These are phyloP conservation scores for Brachyopa scutellaris DNA, from an alignment of 2,888 invertebrate species.

Conservation along the genomic window DNA sequence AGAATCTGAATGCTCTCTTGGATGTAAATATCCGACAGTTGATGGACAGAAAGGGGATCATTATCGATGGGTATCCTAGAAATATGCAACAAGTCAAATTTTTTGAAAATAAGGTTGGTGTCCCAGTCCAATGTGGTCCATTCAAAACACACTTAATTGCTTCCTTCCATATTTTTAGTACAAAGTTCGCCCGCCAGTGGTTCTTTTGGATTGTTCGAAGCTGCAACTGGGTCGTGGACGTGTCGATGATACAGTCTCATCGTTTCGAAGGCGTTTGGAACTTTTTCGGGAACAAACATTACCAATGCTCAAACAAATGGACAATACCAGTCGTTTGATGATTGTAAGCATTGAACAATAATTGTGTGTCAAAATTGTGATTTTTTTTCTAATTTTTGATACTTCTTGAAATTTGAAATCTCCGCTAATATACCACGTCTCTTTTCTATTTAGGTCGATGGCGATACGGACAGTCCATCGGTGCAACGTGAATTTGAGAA, in stretches of 20 bases:
- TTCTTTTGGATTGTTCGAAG: slow-evolving; percentile 95
- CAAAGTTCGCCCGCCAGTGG: slow-evolving; percentile 89
- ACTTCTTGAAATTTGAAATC: no score
- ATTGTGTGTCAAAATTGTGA: no score
- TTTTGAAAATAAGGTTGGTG: slow-evolving; percentile 95
- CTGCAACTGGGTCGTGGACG: slow-evolving; percentile 92
- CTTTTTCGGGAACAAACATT: slow-evolving; percentile 93
- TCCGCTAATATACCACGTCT: no score
- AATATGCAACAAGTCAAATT: slow-evolving; percentile 93
- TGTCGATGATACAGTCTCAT: slow-evolving; percentile 92
- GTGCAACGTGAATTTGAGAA: slow-evolving; percentile 90
- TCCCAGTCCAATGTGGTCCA: no score
- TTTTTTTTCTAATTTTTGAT: no score
- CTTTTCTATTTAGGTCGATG: slow-evolving; percentile 86
- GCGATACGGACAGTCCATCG: slow-evolving; percentile 90
- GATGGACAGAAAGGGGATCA: slow-evolving; percentile 88
- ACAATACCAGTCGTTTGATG: slow-evolving; percentile 90
- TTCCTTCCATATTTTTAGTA: slow-evolving; percentile 84
- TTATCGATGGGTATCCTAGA: slow-evolving; percentile 97
- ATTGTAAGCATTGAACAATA: slow-evolving; percentile 86
- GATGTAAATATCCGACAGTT: slow-evolving; percentile 86
- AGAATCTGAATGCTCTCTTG: slow-evolving; percentile 89
- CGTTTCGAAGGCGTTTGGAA: slow-evolving; percentile 91
- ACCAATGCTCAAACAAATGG: slow-evolving; percentile 93
- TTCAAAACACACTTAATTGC: no score